Evolutionary conservation across 2,888 invertebrate species (phyloP).

Genomic region (Drosophila paramelanica): DNA sequence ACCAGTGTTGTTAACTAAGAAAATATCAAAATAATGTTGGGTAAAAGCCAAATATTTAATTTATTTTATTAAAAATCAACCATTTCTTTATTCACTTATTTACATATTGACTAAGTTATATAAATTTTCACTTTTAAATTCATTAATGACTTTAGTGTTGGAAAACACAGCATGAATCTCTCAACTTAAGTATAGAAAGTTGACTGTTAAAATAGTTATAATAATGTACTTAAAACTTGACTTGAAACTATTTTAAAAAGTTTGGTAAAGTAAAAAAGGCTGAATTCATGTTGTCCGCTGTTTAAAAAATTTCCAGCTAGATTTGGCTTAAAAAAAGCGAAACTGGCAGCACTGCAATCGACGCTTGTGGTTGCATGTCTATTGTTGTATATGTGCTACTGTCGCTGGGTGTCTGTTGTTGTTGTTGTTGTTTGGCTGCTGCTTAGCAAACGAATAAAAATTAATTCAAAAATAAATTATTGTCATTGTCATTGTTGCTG

Average conservation of each 20-base stretch:
- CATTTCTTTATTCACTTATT: too few species aligned
- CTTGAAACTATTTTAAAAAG: too few species aligned
- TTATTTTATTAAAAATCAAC: neutral
- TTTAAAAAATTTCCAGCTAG: neutral
- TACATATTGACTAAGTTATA: too few species aligned
- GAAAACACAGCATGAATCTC: too few species aligned
- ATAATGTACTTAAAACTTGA: too few species aligned
- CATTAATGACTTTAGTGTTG: too few species aligned
- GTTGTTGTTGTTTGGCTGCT: constrained; percentile 37
- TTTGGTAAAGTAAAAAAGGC: too few species aligned
- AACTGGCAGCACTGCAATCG: neutral
- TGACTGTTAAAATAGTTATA: too few species aligned
- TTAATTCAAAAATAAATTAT: constrained; percentile 80
- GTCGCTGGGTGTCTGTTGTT: constrained; percentile 44
- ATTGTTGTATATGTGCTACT: constrained; percentile 20
- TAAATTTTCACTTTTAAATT: too few species aligned
- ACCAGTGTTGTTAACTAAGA: neutral
- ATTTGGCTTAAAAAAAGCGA: neutral
- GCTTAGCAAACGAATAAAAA: constrained; percentile 75
- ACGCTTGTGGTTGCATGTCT: constrained; percentile 48
- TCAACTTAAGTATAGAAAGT: too few species aligned
- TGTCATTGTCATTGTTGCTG: constrained; percentile 72
- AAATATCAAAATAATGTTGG: neutral
- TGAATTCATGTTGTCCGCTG: too few species aligned
- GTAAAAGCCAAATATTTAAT: neutral